Evolutionary conservation across 2,797 vertebrate species (phyloP).

Genomic region (Phrynocephalus vlangalii): DNA sequence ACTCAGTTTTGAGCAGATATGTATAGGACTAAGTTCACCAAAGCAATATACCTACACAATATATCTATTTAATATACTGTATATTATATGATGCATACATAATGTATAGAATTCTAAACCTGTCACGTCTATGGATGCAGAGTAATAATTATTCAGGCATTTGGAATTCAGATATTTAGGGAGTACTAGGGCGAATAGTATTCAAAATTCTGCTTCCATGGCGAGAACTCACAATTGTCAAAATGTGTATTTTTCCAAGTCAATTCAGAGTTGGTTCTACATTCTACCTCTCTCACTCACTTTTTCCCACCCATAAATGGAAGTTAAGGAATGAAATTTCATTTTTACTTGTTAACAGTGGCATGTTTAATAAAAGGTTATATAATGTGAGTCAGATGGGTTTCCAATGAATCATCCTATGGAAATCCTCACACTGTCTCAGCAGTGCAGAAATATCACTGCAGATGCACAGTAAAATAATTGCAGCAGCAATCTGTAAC

Average conservation of each 20-base stretch:
- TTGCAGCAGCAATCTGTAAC: background rate
- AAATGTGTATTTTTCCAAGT: background rate
- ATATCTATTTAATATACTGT: too few relatives aligned
- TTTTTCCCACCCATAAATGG: conserved; percentile 19
- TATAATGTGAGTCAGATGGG: conserved; percentile 5
- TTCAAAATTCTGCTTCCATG: background rate
- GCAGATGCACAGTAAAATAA: background rate
- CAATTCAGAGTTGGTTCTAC: background rate
- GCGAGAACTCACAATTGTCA: background rate
- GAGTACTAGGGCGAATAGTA: background rate
- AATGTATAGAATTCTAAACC: too few relatives aligned
- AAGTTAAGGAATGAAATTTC: conserved; percentile 12
- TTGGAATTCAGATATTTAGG: background rate
- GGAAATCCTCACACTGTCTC: background rate
- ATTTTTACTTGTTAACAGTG: conserved; percentile 26
- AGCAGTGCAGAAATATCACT: background rate
- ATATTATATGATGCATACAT: background rate
- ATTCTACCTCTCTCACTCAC: background rate
- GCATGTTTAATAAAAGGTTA: conserved; percentile 17
- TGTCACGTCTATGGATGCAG: too few relatives aligned
- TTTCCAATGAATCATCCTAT: conserved; percentile 33
- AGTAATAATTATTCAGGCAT: background rate
- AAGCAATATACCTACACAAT: too few relatives aligned
- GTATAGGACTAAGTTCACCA: too few relatives aligned
- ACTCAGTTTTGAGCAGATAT: too few relatives aligned